A percentile compares a stretch with the other conserved stretches of the same genome.
Evolutionary conservation across 2,797 vertebrate genomes (phyloP).

Genomic region (Danio tinwini): DNA sequence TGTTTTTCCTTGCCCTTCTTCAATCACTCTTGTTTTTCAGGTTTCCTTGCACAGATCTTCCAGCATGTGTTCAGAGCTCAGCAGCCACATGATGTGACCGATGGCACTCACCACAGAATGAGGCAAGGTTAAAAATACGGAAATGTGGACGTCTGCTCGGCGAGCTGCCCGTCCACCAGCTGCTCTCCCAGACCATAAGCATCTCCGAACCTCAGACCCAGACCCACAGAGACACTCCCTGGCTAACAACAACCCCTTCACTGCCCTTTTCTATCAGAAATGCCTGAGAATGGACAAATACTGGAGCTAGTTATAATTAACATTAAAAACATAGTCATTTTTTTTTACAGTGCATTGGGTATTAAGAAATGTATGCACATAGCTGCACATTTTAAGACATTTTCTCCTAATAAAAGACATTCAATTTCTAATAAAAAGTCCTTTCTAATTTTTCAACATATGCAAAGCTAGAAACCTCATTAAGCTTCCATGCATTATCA

Average conservation of each 20-base stretch:
- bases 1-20: neutral
- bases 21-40: neutral
- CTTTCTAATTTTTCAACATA: too few species aligned
- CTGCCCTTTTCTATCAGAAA: neutral
- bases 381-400: too few species aligned
- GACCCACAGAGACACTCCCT: constrained; percentile 24
- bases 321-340: too few species aligned
- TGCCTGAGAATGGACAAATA: neutral
- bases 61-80: constrained; percentile 21
- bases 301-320: too few species aligned
- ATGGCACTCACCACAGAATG: constrained; percentile 26
- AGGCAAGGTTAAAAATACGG: constrained; percentile 54
- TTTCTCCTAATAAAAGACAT: too few species aligned
- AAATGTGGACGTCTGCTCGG: constrained; percentile 26
- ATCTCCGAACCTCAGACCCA: constrained; percentile 41
- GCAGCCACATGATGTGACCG: constrained; percentile 26
- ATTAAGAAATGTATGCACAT: too few species aligned
- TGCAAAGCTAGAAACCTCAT: too few species aligned
- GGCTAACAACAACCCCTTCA: neutral
- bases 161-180: constrained; percentile 23
- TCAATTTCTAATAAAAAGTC: too few species aligned
- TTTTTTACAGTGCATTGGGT: too few species aligned
- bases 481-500: too few species aligned
- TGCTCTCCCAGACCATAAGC: constrained; percentile 13
- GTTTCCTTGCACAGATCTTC: neutral